Percentiles rank a stretch among this genome's conserved stretches.
Conservation (phyloP, 2,888 invertebrate species). For the Ochropacha duplaris region DNA sequence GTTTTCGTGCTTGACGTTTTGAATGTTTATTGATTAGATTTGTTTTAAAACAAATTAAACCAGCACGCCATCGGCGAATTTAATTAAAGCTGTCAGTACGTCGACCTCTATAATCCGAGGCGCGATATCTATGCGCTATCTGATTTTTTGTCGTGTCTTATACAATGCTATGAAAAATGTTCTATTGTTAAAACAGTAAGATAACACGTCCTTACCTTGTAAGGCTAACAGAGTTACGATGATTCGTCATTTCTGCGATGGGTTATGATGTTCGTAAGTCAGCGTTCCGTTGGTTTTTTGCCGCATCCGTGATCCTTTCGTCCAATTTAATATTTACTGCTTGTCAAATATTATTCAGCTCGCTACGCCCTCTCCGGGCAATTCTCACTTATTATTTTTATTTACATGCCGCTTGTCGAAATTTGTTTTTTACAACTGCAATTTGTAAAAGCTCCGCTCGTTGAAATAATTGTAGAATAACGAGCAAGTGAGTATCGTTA, state of each 20-base stretch:
- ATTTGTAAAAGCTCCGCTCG: conserved; percentile 48
- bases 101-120: conserved; percentile 36
- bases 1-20: conserved; percentile 57
- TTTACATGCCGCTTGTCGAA: conserved; percentile 56
- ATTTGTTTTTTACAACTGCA: conserved; percentile 57
- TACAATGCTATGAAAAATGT: conserved; percentile 63
- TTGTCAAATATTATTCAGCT: conserved; percentile 67
- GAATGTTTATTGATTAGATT: conserved; percentile 73
- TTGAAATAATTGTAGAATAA: conserved; percentile 49
- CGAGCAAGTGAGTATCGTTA: conserved; percentile 25
- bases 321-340: conserved; percentile 73
- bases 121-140: conserved; percentile 58
- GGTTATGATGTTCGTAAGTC: conserved; percentile 48
- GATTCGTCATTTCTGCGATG: conserved; percentile 56
- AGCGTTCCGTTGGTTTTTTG: conserved; percentile 54
- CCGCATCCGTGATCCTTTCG: conserved; percentile 51
- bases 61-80: conserved; percentile 63
- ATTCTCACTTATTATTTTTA: conserved; percentile 58
- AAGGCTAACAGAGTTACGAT: conserved; percentile 64
- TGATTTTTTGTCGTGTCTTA: conserved; percentile 51
- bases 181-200: conserved; percentile 66
- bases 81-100: conserved; percentile 64
- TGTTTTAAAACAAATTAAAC: conserved; percentile 70
- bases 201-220: conserved; percentile 64
- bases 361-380: conserved; percentile 52